phyloP scores from a whole-genome alignment of 2,888 invertebrate species.

The Ophion costatus region DNA sequence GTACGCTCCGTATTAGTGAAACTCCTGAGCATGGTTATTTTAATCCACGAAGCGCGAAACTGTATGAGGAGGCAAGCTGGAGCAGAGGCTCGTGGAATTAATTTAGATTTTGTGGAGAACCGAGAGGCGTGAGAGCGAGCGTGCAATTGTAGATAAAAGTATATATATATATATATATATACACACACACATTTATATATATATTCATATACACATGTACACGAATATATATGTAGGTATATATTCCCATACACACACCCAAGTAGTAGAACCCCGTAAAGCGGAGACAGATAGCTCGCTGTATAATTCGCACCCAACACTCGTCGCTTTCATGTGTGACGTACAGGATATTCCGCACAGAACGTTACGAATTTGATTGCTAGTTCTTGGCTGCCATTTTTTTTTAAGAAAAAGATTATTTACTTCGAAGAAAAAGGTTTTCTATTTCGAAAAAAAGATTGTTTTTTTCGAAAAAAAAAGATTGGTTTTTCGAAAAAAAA shows the following conservation, averaged over 20 bases:
- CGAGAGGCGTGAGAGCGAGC: conserved; percentile 33
- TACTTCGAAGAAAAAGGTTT: too few species aligned
- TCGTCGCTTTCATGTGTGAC: conserved; percentile 14
- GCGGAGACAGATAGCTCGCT: conserved; percentile 59
- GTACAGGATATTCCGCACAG: conserved; percentile 19
- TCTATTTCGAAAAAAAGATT: too few species aligned
- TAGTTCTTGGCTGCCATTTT: too few species aligned
- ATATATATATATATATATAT: too few species aligned
- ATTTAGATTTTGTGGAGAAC: conserved; percentile 54
- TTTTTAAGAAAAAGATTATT: too few species aligned
- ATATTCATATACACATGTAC: neutral
- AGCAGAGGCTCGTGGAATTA: conserved; percentile 56
- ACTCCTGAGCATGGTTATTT: conserved; percentile 50
- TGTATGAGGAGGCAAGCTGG: conserved; percentile 30
- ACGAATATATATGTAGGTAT: conserved; percentile 1
- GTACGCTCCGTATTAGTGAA: conserved; percentile 47
- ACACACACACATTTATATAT: too few species aligned
- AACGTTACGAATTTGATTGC: neutral
- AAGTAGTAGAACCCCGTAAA: conserved; percentile 34
- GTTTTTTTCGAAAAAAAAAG: too few species aligned
- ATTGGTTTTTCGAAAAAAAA: too few species aligned
- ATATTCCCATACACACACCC: neutral
- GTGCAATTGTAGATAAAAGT: conserved; percentile 40
- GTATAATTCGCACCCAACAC: conserved; percentile 50
- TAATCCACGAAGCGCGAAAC: conserved; percentile 55